Base-by-base conservation (phyloP, 2,113 vertebrate species). In the Microtus richardsoni region DNA sequence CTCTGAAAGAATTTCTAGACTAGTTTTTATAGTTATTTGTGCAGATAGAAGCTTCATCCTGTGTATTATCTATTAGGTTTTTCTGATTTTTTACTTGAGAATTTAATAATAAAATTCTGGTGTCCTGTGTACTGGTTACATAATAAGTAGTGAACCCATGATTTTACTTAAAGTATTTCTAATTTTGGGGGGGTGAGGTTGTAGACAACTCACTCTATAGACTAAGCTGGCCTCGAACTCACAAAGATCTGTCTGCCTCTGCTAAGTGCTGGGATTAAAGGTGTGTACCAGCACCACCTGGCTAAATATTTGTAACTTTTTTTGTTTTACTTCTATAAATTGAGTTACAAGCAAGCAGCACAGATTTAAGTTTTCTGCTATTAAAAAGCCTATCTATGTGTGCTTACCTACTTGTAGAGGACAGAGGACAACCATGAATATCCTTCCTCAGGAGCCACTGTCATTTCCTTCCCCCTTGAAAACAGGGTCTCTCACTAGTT, bases 51-150 rank as follows among this genome's bases (percentile, higher is more conserved):
- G 7, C 62, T 7, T 41, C 47, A 22, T 89, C 47, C 17, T 78
- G 22, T 79, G 54, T 88, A 64, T 85, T 91, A 77, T 26, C 60
- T 74, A 0, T 83, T 86, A 52, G 17, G 19, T 95, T 94, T 94
- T 95, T 11, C 70, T 87, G 26, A 84, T 94, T 93, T 95, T 95
- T 93, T 2, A 78, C 3, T 54, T 96, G 39, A 91, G 33, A 95
- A 77, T 12, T 36, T 96, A 93, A 70, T 79, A 62, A 58, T 58
- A n/a, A 58, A 92, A 86, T 97, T 96, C 92, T 95, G 21, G 64
- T 66, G 60, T 36, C 30, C 30, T 26, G 41, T 74, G 62, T 94
- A 87, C 90, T 79, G 11, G 49, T 90, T 47, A 58, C 5, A 74
- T 80, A 91, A 7, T 89, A 92, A 30, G 41, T 70, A 83, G 0